These are phyloP conservation scores for Diarsia rubi DNA, from an alignment of 2,888 invertebrate species.

Conservation along the genomic window DNA sequence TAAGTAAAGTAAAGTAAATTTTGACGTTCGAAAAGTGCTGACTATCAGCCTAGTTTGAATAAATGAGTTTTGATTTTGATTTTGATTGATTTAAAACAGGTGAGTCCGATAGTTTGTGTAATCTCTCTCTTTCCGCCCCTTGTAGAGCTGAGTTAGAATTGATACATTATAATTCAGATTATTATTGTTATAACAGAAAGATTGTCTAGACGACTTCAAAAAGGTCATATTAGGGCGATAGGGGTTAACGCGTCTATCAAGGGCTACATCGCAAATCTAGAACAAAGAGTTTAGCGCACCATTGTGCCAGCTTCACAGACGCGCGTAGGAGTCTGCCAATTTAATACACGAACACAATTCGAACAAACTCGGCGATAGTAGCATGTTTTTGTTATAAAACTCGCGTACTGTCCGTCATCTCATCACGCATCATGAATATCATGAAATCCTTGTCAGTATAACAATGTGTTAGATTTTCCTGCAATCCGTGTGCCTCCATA, in stretches of 20 bases:
- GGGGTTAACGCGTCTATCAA: constrained; percentile 38
- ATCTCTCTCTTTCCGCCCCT: background rate
- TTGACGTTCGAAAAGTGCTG: too few relatives aligned
- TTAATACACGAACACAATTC: constrained; percentile 67
- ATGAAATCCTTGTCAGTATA: constrained; percentile 44
- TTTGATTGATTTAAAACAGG: too few relatives aligned
- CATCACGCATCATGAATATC: constrained; percentile 49
- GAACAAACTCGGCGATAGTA: constrained; percentile 66
- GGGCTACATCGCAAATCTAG: constrained; percentile 47
- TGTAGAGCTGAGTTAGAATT: background rate
- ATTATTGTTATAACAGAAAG: background rate
- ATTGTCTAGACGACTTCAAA: constrained; percentile 25
- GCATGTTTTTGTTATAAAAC: constrained; percentile 75
- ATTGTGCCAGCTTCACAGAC: constrained; percentile 75
- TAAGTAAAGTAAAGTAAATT: too few relatives aligned
- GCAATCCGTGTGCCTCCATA: constrained; percentile 34
- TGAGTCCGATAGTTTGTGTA: background rate
- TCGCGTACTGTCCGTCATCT: constrained; percentile 52
- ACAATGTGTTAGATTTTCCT: constrained; percentile 47
- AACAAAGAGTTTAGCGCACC: constrained; percentile 43
- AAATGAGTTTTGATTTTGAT: too few relatives aligned
- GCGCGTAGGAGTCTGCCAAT: constrained; percentile 73
- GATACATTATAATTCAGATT: background rate
- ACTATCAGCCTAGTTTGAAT: too few relatives aligned
- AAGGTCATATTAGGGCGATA: constrained; percentile 33